Evolutionary conservation across 2,888 invertebrate genomes (phyloP).

Genomic region (Hemicrepidius hirtus): DNA sequence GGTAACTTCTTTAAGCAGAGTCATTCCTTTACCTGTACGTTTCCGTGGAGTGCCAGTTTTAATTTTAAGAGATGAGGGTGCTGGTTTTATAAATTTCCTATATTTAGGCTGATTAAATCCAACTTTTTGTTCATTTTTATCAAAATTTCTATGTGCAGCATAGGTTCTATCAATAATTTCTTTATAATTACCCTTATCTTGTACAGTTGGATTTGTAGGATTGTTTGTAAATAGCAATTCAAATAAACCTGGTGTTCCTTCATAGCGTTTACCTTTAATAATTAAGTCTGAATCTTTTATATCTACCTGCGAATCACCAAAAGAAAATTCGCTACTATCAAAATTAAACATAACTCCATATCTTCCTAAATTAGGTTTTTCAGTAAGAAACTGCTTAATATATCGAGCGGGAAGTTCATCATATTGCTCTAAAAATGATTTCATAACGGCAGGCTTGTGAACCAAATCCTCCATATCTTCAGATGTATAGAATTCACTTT

Average conservation of each 20-base stretch:
- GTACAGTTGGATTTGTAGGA: background rate
- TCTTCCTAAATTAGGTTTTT: background rate
- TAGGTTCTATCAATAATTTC: slow-evolving; percentile 24
- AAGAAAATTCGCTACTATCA: background rate
- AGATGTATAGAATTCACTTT: background rate
- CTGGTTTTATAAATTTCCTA: too few relatives aligned
- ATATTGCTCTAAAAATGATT: background rate
- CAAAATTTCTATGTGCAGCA: background rate
- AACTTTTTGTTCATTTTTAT: slow-evolving; percentile 13
- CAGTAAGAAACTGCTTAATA: background rate
- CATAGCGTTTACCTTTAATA: background rate
- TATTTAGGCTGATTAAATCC: too few relatives aligned
- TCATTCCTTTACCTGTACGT: too few relatives aligned
- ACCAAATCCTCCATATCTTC: background rate
- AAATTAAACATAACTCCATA: background rate
- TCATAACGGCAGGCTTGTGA: background rate
- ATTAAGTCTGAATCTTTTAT: background rate
- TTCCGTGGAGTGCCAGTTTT: too few relatives aligned
- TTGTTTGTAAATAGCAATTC: slow-evolving; percentile 26
- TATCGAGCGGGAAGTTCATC: background rate
- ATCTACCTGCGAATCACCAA: background rate
- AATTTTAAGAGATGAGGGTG: too few relatives aligned
- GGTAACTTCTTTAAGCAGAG: slow-evolving; percentile 18
- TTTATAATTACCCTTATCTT: background rate
- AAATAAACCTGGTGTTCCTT: too few relatives aligned